Percentiles rank a stretch among this genome's conserved stretches.
Evolutionary conservation across 2,797 vertebrate genomes (phyloP).

Genomic region (Typhlichthys eigenmanni): DNA sequence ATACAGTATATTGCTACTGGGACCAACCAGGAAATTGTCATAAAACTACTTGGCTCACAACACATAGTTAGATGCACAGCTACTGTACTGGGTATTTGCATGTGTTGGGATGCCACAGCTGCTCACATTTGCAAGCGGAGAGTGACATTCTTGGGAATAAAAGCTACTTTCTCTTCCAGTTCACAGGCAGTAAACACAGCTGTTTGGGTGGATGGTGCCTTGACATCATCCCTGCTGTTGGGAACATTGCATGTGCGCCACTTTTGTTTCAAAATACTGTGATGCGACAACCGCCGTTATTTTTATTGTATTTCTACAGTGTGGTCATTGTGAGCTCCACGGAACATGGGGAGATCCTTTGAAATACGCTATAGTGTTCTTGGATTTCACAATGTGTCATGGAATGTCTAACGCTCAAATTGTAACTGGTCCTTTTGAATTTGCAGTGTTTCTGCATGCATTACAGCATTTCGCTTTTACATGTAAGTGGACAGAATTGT

Average conservation of each 20-base stretch:
- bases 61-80: conserved; percentile 5
- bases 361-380: conserved; percentile 1
- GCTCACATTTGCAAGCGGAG: conserved; percentile 21
- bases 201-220: conserved; percentile 16
- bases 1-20: neutral
- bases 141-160: conserved; percentile 22
- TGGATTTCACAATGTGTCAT: neutral
- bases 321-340: neutral
- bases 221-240: conserved; percentile 16
- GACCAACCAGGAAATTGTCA: conserved; percentile 9
- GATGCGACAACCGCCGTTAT: neutral
- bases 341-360: conserved; percentile 2
- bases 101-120: conserved; percentile 15
- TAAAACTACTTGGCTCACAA: conserved; percentile 6
- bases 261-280: conserved; percentile 5
- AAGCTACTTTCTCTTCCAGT: conserved; percentile 19
- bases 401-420: neutral
- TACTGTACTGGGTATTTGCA: conserved; percentile 16
- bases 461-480: neutral
- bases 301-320: neutral
- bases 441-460: conserved; percentile 11
- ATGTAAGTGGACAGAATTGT: too few species aligned
- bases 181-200: conserved; percentile 20
- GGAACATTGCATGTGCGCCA: conserved; percentile 17
- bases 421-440: conserved; percentile 10